Evolutionary conservation across 2,888 invertebrate genomes (phyloP), one percentile per base, ranked within the genome.

Genomic region (Spatulosminthurus flaviceps): DNA sequence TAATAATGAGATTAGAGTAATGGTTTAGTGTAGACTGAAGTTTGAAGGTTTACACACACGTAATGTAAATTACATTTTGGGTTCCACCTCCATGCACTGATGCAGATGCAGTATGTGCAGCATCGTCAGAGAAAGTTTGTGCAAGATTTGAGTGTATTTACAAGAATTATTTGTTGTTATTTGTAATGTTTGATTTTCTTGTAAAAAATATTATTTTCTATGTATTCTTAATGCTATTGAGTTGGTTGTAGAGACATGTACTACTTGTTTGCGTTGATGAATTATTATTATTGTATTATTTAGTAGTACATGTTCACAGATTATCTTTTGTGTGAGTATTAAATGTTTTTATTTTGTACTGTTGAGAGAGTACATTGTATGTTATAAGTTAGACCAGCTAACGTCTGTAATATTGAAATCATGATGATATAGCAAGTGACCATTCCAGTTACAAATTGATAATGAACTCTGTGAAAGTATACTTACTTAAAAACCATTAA

Each of bases 391-490:
- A 29, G 72, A 41, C 70, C 51, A 69, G n/a, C 78, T 60, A 28
- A 78, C 41, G 64, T 78, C 78, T 78, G 78, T 78, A 70, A 70
- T 77, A 71, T 72, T 69, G 69, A 77, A 78, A 78, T 77, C 70
- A 78, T 72, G 72, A 78, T 72, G 78, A 78, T n/a, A n/a, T 78
- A 78, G 73, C 29, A 80, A 74, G 70, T 80, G 80, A 80, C 80
- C 80, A 80, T 80, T 80, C 80, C 80, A 75, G 60, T 70, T 75
- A 69, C 73, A 77, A 67, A 77, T 74, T 77, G 80, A 80, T 74
- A 79, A 66, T 51, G 74, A 80, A 73, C 74, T 80, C 74, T 75
- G 74, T 71, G 64, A 75, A 74, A 71, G 66, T 76, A 79, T 74
- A 77, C 72, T 79, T 76, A 77, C 69, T 29, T 70, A 28, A 69